phyloP scores from a whole-genome alignment of 2,113 vertebrate genomes.

The Hydrolagus affinis region DNA sequence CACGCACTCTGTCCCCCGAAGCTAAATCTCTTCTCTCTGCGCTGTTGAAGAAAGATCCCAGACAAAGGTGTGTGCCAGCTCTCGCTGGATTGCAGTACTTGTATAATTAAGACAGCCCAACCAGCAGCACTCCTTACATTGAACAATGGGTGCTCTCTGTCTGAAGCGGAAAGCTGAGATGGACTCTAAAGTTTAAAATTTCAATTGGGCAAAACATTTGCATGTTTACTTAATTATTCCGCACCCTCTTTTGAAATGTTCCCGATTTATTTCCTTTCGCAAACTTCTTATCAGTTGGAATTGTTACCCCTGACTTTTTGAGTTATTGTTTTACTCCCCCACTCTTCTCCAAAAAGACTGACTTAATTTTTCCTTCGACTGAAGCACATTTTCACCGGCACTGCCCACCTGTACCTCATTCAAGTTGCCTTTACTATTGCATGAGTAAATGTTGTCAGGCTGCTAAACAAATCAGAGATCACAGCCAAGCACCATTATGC shows the following conservation, averaged over 20 bases:
- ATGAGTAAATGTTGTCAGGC: too few species aligned
- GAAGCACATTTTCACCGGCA: too few species aligned
- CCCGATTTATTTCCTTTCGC: background rate
- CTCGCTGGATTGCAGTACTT: background rate
- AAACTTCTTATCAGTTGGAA: background rate
- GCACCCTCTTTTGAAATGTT: background rate
- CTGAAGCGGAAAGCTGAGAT: background rate
- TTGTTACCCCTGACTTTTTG: background rate
- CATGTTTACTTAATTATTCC: too few species aligned
- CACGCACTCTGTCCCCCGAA: constrained; percentile 65
- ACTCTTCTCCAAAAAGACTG: too few species aligned
- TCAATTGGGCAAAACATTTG: background rate
- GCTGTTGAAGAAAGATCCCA: constrained; percentile 69
- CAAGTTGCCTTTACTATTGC: too few species aligned
- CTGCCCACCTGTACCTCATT: too few species aligned
- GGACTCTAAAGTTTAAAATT: background rate
- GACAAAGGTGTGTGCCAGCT: constrained; percentile 55
- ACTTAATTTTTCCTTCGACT: too few species aligned
- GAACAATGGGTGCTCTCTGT: background rate
- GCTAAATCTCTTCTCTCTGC: constrained; percentile 65
- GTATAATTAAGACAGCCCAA: background rate
- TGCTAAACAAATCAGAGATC: too few species aligned
- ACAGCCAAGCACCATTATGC: too few species aligned
- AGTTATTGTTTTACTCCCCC: background rate
- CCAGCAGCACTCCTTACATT: background rate